phyloP scores from a whole-genome alignment of 2,888 invertebrate genomes.

The Dynastes grantii region DNA sequence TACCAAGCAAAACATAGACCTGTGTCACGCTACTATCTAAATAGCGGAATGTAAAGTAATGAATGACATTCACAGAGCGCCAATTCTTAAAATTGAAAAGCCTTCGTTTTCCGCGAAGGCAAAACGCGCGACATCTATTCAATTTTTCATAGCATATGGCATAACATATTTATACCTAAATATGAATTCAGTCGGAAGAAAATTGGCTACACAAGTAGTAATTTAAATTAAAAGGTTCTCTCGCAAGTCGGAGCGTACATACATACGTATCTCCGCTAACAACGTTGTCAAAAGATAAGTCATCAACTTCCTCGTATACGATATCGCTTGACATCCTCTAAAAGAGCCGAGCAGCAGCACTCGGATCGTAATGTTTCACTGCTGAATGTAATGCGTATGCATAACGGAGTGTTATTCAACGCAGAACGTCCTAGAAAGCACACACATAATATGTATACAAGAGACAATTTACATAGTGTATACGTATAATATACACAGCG shows the following conservation, averaged over 20 bases:
- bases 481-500: not conserved
- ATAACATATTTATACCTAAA: too few species aligned
- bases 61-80: too few species aligned
- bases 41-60: too few species aligned
- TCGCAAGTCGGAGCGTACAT: not conserved
- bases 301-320: slow-evolving; percentile 9
- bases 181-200: not conserved
- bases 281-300: slow-evolving; percentile 20
- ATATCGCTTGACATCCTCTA: slow-evolving; percentile 25
- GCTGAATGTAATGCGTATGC: slow-evolving; percentile 15
- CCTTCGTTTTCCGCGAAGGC: too few species aligned
- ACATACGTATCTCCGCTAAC: not conserved
- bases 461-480: not conserved
- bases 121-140: too few species aligned
- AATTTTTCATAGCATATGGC: too few species aligned
- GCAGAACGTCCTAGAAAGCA: slow-evolving; percentile 5
- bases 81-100: too few species aligned
- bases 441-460: not conserved
- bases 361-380: not conserved
- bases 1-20: too few species aligned
- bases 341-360: not conserved
- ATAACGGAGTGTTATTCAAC: slow-evolving; percentile 27
- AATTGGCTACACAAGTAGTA: not conserved
- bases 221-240: slow-evolving; percentile 12
- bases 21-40: too few species aligned